Evolutionary conservation across 2,888 invertebrate genomes (phyloP).

Genomic region (Caenorhabditis plicata): DNA sequence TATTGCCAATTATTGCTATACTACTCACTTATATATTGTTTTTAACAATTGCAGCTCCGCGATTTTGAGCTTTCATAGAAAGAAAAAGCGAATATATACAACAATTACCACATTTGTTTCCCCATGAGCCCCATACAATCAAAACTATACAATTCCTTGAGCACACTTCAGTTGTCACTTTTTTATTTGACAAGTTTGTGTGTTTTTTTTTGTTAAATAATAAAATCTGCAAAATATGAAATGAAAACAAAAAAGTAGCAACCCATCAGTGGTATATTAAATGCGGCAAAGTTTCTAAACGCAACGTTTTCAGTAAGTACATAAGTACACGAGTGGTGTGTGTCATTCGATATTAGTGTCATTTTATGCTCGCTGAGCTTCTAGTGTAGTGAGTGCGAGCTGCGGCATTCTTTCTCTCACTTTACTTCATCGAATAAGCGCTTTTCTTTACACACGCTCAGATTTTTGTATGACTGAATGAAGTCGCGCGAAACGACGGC

Average conservation of each 20-base stretch:
- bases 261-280: neutral
- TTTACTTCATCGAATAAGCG: neutral
- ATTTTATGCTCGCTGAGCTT: conserved; percentile 22
- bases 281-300: neutral
- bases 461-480: conserved; percentile 18
- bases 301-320: neutral
- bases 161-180: no score
- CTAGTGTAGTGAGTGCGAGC: conserved; percentile 16
- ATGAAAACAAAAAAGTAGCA: conserved; percentile 3
- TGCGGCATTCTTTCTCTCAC: conserved; percentile 16
- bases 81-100: no score
- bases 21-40: no score
- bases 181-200: no score
- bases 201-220: no score
- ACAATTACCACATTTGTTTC: no score
- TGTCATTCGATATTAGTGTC: conserved; percentile 32
- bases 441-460: neutral
- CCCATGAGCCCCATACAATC: no score
- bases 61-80: no score
- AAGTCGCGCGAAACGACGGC: conserved; percentile 26
- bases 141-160: no score
- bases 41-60: no score
- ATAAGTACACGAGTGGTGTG: conserved; percentile 17
- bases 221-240: no score
- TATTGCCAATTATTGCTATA: no score